phyloP scores from a whole-genome alignment of 1,140 invertebrate genomes.

The Bombus impatiens region DNA sequence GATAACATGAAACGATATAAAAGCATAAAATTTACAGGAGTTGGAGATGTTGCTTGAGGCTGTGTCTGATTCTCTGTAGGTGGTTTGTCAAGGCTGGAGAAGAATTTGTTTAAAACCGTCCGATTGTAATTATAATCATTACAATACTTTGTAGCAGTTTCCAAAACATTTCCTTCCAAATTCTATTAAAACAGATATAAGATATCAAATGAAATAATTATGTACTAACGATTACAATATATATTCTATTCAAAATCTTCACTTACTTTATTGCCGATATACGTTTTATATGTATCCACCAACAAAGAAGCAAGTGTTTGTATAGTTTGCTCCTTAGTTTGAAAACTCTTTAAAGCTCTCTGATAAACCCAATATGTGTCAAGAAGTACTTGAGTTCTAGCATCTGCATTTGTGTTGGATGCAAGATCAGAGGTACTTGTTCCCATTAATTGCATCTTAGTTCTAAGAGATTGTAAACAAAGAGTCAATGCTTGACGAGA shows the following conservation, averaged over 20 bases:
- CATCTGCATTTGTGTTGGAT: conserved; percentile 65
- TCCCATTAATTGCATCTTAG: conserved; percentile 77
- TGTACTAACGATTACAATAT: background rate
- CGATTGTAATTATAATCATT: conserved; percentile 70
- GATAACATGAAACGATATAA: background rate
- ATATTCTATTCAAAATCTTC: background rate
- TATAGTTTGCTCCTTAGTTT: conserved; percentile 82
- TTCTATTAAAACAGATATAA: conserved; percentile 55
- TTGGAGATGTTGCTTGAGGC: conserved; percentile 50
- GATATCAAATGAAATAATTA: background rate
- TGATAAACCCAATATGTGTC: conserved; percentile 86
- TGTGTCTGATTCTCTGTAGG: conserved; percentile 38
- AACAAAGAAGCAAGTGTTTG: conserved; percentile 83
- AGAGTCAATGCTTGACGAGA: conserved; percentile 88
- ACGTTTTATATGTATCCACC: conserved; percentile 85
- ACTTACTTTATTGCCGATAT: conserved; percentile 79
- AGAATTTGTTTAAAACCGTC: conserved; percentile 28
- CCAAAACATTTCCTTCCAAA: conserved; percentile 74
- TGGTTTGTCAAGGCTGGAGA: conserved; percentile 38
- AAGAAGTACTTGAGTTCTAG: conserved; percentile 81
- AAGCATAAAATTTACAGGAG: conserved; percentile 59
- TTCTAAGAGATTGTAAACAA: conserved; percentile 85
- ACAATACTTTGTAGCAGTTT: conserved; percentile 75
- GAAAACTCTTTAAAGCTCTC: conserved; percentile 84
- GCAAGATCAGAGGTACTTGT: conserved; percentile 53